These are phyloP conservation scores for Drymonia ruficornis DNA, from an alignment of 2,888 invertebrate genomes.

Conservation along the genomic window DNA sequence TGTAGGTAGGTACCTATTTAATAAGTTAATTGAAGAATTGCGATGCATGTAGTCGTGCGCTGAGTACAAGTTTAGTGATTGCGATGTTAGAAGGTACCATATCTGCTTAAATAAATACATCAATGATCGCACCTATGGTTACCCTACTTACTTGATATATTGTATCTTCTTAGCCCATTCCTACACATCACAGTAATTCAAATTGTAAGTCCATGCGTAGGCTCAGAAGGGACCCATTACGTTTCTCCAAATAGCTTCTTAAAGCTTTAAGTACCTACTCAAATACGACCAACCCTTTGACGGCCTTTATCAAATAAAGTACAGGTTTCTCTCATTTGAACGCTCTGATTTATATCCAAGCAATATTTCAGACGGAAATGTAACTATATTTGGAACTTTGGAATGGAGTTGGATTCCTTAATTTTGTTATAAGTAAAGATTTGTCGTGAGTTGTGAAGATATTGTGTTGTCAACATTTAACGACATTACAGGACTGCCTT, in stretches of 20 bases:
- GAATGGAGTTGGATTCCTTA: constrained; percentile 2
- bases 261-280: not conserved
- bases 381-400: constrained; percentile 16
- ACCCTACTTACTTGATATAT: not conserved
- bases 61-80: too few species aligned
- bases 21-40: too few species aligned
- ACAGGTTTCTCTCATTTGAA: constrained; percentile 16
- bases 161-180: not conserved
- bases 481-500: not conserved
- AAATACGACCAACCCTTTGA: constrained; percentile 4
- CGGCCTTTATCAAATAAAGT: constrained; percentile 16
- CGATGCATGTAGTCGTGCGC: too few species aligned
- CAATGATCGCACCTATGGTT: too few species aligned
- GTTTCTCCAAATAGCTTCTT: not conserved
- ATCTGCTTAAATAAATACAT: too few species aligned
- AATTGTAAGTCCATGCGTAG: not conserved
- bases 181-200: not conserved
- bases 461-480: not conserved
- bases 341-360: constrained; percentile 16
- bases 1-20: too few species aligned
- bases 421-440: constrained; percentile 4
- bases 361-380: constrained; percentile 12
- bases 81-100: too few species aligned
- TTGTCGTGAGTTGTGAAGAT: constrained; percentile 1
- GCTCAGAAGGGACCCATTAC: not conserved